phyloP scores from a whole-genome alignment of 2,113 vertebrate genomes.

The Dromaius novaehollandiae region DNA sequence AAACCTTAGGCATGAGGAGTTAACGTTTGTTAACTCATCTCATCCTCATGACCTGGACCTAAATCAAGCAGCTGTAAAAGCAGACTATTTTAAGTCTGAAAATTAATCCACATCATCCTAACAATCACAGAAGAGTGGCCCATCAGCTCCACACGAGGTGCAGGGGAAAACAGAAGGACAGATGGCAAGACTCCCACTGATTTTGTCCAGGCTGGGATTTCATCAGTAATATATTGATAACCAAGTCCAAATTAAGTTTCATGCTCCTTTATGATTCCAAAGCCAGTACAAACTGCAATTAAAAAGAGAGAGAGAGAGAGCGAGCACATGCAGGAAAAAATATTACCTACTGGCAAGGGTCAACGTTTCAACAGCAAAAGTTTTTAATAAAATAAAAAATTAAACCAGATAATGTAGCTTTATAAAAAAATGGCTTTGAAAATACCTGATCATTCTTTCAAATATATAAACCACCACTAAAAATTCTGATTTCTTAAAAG shows the following conservation, averaged over 20 bases:
- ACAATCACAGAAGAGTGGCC: neutral
- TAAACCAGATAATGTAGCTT: neutral
- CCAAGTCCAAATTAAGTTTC: neutral
- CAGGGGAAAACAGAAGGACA: neutral
- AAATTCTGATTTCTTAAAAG: neutral
- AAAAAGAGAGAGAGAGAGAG: neutral
- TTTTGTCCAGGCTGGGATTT: neutral
- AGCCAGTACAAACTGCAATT: neutral
- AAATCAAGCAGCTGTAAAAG: conserved; percentile 61
- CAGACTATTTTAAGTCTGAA: conserved; percentile 67
- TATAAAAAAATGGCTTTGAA: neutral
- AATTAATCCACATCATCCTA: conserved; percentile 20
- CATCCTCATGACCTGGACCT: conserved; percentile 16
- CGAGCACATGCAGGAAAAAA: neutral
- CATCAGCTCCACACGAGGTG: neutral
- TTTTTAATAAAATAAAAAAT: neutral
- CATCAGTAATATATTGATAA: neutral
- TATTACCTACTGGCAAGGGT: neutral
- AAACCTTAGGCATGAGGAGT: neutral
- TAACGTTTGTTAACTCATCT: neutral
- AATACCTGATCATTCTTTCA: neutral
- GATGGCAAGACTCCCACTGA: neutral
- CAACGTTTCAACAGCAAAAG: neutral
- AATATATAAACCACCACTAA: neutral
- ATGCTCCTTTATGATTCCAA: neutral